Evolutionary conservation across 30 jellyfish, hydroid and myxozoan genomes (phyloP).

Genomic region (Aurelia aurita complex sp. Pacific): DNA sequence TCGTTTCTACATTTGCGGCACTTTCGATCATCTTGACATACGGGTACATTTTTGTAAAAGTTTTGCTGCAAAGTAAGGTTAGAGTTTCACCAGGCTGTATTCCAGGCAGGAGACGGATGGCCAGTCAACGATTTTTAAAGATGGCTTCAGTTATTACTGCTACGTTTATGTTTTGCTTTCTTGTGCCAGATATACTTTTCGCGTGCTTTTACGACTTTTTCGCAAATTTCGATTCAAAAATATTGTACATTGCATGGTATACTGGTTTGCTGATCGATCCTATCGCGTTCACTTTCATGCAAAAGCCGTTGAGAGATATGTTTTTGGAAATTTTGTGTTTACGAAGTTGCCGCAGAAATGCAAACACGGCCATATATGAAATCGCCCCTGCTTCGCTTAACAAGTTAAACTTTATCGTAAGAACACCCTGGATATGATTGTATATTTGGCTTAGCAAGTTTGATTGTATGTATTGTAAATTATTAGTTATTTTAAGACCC

Average conservation of each 20-base stretch:
- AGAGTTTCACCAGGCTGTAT: background rate
- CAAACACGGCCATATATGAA: no score
- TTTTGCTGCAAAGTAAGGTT: background rate
- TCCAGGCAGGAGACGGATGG: background rate
- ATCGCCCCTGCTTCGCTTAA: no score
- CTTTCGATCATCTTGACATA: background rate
- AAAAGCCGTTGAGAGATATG: background rate
- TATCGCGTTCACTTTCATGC: background rate
- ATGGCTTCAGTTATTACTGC: background rate
- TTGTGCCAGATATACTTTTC: background rate
- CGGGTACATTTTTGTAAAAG: background rate
- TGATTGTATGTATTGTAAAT: no score
- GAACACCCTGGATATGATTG: no score
- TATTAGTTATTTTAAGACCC: no score
- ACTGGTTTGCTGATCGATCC: background rate
- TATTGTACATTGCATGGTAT: background rate
- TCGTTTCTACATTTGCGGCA: background rate
- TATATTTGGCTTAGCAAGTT: no score
- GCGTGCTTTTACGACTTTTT: background rate
- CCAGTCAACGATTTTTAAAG: background rate
- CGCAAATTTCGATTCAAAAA: background rate
- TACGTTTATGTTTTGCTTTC: background rate
- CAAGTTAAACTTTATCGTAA: no score
- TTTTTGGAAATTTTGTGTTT: background rate
- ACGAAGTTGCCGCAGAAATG: background rate